phyloP scores from a whole-genome alignment of 2,113 vertebrate genomes.

The Australoheros scitulus region DNA sequence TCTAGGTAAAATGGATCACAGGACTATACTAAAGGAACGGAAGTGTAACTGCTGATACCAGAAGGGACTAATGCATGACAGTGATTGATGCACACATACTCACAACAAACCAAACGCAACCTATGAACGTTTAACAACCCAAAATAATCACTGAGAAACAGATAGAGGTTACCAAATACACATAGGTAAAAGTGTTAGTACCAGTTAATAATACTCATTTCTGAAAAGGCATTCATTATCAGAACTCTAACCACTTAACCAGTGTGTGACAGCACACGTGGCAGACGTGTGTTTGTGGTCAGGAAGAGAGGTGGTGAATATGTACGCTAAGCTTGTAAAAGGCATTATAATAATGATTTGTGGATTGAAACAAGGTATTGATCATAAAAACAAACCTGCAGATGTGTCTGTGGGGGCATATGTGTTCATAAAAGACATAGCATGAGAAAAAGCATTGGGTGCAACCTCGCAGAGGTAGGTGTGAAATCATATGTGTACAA shows the following conservation, averaged over 20 bases:
- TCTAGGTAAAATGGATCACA: background rate
- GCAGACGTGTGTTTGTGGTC: background rate
- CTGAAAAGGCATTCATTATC: background rate
- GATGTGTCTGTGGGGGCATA: background rate
- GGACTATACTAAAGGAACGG: background rate
- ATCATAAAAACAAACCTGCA: background rate
- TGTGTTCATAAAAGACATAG: background rate
- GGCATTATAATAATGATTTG: background rate
- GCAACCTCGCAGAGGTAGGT: background rate
- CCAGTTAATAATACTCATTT: background rate
- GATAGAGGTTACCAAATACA: background rate
- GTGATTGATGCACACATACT: background rate
- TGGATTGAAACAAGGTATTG: background rate
- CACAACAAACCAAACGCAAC: background rate
- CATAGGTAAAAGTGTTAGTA: background rate
- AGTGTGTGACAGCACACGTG: background rate
- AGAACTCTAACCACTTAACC: background rate
- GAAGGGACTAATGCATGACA: background rate
- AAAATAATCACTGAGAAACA: background rate
- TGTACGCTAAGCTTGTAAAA: background rate
- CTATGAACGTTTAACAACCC: background rate
- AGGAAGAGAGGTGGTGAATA: background rate
- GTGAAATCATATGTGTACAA: too few species aligned
- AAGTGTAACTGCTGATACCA: background rate
- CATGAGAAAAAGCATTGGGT: background rate